Base-by-base conservation (phyloP, 1,140 invertebrate species). In the Drosophila grimshawi region DNA sequence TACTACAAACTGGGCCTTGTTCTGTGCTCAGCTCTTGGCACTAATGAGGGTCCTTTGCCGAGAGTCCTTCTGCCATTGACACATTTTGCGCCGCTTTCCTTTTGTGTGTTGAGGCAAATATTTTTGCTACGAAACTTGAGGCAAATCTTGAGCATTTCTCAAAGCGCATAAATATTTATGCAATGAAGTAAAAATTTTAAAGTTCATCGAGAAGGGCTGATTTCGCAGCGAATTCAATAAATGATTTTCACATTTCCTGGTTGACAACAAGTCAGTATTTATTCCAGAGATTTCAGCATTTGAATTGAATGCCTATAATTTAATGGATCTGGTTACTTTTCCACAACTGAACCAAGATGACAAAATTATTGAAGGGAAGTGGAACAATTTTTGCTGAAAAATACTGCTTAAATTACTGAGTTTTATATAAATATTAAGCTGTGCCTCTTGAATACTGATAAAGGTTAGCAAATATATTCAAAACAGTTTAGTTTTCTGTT, bases 101-200 rank as follows among this genome's bases (percentile, higher is more conserved):
- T 51, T 71, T 86, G 83, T 86, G 76, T 86, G 48, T 66, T 86
- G 70, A 74, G 11, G 88, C 57, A 83, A 86, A 86, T 86, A 86
- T 86, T 86, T 86, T 86, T 70, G 39, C 59, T 43, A 43, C 51
- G 65, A 37, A 61, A 64, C 55, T 68, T 64, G 30, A 68, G 65
- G 59, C 80, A 81, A 76, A 70, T 73, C 37, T 73, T 56, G 80
- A 86, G 75, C 79, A 71, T 69, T 80, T 80, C 62, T 63, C 66
- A 88, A 86, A 71, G 80, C 85, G 85, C 85, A 83, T 78, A 86
- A 86, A 86, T 86, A 86, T 86, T 86, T 86, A 86, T 77, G 85
- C 85, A 86, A 80, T 89, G 85, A 89, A 80, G 59, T 80, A 89
- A 89, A 89, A 83, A 80, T 65, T 71, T 55, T 29, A 62, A 80